Conservation (phyloP, 1,140 invertebrate species). For the Camponotus vicinus region DNA sequence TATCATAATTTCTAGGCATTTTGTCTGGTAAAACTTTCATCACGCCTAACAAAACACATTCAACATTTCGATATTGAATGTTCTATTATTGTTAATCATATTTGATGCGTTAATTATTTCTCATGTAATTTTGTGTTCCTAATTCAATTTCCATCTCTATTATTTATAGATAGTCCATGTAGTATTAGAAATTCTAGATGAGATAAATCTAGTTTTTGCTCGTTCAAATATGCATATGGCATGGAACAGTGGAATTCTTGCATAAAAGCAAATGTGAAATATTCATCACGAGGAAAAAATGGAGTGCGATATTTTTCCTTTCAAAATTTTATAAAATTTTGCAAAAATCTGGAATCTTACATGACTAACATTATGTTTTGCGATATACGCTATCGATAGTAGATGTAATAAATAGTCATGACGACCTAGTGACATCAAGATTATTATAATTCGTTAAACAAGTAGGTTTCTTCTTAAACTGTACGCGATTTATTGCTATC, state of each 20-base stretch:
- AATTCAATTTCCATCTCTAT: conserved; percentile 8
- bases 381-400: conserved; percentile 22
- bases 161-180: neutral
- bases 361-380: conserved; percentile 37
- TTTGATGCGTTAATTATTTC: neutral
- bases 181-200: conserved; percentile 26
- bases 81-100: conserved; percentile 7
- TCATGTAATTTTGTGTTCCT: neutral
- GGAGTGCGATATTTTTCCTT: neutral
- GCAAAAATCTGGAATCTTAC: neutral
- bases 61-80: neutral
- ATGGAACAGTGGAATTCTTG: neutral
- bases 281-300: neutral
- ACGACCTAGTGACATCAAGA: conserved; percentile 10
- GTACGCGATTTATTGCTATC: neutral
- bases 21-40: neutral
- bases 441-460: conserved; percentile 12
- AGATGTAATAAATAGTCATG: conserved; percentile 14
- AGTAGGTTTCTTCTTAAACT: conserved; percentile 36
- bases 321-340: conserved; percentile 29
- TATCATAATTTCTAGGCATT: neutral
- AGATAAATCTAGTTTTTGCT: conserved; percentile 26
- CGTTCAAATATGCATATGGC: neutral
- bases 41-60: neutral
- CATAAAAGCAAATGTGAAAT: neutral